Evolutionary conservation across 2,797 vertebrate genomes (phyloP), one percentile per base, ranked within the genome.

Genomic region (Aeoliscus strigatus): DNA sequence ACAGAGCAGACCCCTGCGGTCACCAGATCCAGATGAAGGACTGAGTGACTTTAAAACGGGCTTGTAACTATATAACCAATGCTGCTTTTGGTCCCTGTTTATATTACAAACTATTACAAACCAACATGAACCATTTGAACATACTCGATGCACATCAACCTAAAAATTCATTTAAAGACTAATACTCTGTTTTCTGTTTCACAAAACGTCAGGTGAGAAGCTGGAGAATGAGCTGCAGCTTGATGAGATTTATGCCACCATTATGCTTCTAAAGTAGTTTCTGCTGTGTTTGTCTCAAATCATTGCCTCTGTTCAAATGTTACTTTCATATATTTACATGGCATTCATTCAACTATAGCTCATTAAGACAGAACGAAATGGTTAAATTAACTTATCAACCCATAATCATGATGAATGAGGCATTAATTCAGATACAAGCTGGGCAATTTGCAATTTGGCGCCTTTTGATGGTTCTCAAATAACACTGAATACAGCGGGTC

Each of bases 331-430:
- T 94, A 97, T 97, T 97, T n/a, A 97, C 94, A 92, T 97, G 93
- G 92, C 94, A 98, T 97, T 96, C 97, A 99, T 97, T 97, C 97
- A 97, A 97, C 94, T 97, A 97, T 97, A 98, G 93, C 93, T 97
- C 94, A 99, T 98, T 98, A 98, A 94, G 94, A 91, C 93, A 90
- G 93, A 98, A 97, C 96, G 93, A 99, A 99, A 98, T 94, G 94
- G 94, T 98, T 98, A 98, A 97, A 99, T 98, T 97, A 97, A 95
- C 94, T 97, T 96, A 98, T 97, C 96, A 97, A 92, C 91, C 88
- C 92, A 94, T 99, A 99, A 99, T 96, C 94, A 98, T 98, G 96
- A 99, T 97, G 95, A 98, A 99, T 96, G 94, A 88, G 92, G 91
- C 94, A 96, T 97, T 99, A 96, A 97, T 96, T 96, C 94, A 94